Evolutionary conservation across 2,888 invertebrate genomes (phyloP), one percentile per base, ranked within the genome.

Genomic region (Agrotis exclamationis): DNA sequence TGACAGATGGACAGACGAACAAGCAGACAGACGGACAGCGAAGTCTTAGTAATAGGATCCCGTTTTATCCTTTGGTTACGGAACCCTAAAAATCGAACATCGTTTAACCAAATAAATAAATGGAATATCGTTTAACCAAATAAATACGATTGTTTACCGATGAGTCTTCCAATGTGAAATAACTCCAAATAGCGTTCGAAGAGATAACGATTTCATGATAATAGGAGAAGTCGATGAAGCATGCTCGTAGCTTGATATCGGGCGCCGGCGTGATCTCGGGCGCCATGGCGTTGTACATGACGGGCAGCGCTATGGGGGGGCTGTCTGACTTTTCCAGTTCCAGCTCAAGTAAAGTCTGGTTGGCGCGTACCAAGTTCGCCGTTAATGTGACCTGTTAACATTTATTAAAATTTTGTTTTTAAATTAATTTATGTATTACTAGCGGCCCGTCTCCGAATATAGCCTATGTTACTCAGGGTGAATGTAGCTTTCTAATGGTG

Each of bases 141-240:
- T 18, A 14, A 24, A 14, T 16, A 9, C n/a, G 9, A 13, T 14
- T 18, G 13, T 33, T 73, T 66, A 79, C 79, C 68, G 0, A 1
- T 63, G 69, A 33, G 28, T 90, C 85, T 54, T 85, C 87, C 58
- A 90, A 65, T 53, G 86, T 90, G 53, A 89, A 91, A 74, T 89
- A 89, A 69, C 89, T 97, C 77, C 94, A 93, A 77, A 96, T 92
- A 45, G 96, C 93, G 39, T 92, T 91, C 71, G 97, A 96, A 11
- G 88, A 88, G 16, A 97, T 83, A 13, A 83, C 85, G 50, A 97
- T 91, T n/a, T 94, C 93, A 58, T 95, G 87, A 20, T 91, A 89
- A 77, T 97, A 97, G 0, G 95, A 90, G 76, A 93, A 97, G 81
- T 97, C 96, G 22, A 97, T 83, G 84, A 97, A 97, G 83, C 97